These are phyloP conservation scores for Girardinus metallicus DNA, from an alignment of 2,797 vertebrate species.

Conservation along the genomic window DNA sequence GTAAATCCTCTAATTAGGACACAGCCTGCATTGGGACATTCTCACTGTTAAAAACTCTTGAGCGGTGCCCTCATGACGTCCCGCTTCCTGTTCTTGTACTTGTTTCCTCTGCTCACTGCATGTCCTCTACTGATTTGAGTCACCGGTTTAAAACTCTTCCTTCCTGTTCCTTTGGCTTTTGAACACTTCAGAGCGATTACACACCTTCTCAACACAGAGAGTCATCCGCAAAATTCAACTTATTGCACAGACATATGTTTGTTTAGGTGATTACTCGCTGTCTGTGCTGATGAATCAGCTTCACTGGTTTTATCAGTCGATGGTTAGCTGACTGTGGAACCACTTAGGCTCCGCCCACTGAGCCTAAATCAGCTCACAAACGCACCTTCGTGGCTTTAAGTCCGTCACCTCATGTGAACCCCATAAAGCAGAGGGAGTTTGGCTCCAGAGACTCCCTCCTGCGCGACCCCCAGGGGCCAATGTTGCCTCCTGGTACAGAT, in stretches of 20 bases:
- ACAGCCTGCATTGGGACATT: background rate
- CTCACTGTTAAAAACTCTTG: background rate
- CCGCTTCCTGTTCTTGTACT: conserved; percentile 28
- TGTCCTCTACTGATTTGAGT: conserved; percentile 36
- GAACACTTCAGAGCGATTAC: conserved; percentile 17
- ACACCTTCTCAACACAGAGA: conserved; percentile 18
- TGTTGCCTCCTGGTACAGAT: conserved; percentile 58
- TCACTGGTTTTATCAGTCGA: conserved; percentile 44
- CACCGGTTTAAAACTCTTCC: conserved; percentile 53
- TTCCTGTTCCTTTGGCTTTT: conserved; percentile 30
- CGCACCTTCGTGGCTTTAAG: conserved; percentile 26
- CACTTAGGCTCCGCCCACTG: conserved; percentile 58
- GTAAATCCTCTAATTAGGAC: background rate
- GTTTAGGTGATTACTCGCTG: conserved; percentile 1
- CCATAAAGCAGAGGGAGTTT: conserved; percentile 68
- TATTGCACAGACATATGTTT: background rate
- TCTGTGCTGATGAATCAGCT: background rate
- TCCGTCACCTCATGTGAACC: conserved; percentile 53
- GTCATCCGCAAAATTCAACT: background rate
- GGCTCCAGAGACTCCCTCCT: conserved; percentile 27
- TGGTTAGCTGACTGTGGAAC: conserved; percentile 70
- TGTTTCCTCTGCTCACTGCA: conserved; percentile 43
- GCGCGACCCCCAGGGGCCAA: conserved; percentile 19
- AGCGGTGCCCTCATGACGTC: conserved; percentile 4
- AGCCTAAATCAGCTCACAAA: conserved; percentile 48